These are phyloP conservation scores for Platycercus adscitus DNA, from an alignment of 2,113 vertebrate species.

Conservation along the genomic window DNA sequence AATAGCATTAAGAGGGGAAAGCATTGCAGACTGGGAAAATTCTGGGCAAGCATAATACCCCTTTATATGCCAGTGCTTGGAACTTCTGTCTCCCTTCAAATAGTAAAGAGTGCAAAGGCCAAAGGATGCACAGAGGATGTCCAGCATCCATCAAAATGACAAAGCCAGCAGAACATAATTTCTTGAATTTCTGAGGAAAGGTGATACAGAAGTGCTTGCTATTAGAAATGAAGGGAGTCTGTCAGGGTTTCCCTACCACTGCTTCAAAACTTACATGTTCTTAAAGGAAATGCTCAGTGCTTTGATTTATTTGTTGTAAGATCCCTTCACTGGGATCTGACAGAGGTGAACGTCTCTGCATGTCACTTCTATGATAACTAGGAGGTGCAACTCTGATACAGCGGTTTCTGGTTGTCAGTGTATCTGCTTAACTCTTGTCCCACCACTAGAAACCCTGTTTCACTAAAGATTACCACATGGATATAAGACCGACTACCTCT, in stretches of 20 bases:
- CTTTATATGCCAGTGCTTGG: not conserved
- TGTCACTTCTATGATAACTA: not conserved
- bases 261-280: not conserved
- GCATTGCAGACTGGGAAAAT: conserved; percentile 11
- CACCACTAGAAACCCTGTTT: not conserved
- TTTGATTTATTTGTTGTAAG: not conserved
- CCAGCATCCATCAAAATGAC: not conserved
- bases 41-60: not conserved
- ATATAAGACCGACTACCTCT: not conserved
- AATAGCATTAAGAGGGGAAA: not conserved
- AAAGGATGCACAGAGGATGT: not conserved
- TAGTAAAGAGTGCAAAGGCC: not conserved
- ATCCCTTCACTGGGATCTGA: not conserved
- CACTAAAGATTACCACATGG: not conserved
- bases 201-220: not conserved
- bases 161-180: not conserved
- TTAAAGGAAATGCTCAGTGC: not conserved
- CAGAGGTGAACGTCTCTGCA: not conserved
- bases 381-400: not conserved
- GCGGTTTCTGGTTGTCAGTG: not conserved
- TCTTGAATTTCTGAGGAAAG: not conserved
- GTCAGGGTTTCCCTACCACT: not conserved
- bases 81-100: not conserved
- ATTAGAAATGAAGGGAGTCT: not conserved
- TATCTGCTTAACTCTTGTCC: not conserved